Conservation (phyloP, 2,797 vertebrate species). For the Trematomus bernacchii region DNA sequence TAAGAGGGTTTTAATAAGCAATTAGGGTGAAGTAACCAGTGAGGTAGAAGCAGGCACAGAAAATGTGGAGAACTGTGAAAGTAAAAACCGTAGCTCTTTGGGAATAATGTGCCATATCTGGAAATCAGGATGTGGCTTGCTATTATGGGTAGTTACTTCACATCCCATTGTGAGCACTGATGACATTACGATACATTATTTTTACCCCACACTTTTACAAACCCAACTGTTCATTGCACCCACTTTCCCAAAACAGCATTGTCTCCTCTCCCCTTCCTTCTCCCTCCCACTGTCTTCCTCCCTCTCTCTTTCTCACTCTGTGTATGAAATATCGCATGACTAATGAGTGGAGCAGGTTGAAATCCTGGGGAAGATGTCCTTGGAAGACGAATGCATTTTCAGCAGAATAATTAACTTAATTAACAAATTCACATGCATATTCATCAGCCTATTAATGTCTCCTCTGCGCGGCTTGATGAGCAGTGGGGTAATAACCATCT, state of each 20-base stretch:
- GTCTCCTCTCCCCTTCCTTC: slow-evolving; percentile 68
- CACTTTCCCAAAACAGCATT: slow-evolving; percentile 76
- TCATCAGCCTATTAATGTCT: slow-evolving; percentile 99
- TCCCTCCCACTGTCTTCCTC: slow-evolving; percentile 79
- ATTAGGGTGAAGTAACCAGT: slow-evolving; percentile 85
- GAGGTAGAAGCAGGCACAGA: slow-evolving; percentile 71
- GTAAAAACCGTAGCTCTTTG: slow-evolving; percentile 65
- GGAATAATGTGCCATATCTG: slow-evolving; percentile 75
- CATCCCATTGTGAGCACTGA: slow-evolving; percentile 75
- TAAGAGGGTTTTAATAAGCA: slow-evolving; percentile 90
- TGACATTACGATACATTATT: slow-evolving; percentile 77
- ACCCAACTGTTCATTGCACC: slow-evolving; percentile 73
- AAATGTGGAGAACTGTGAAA: slow-evolving; percentile 64
- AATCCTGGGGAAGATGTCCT: slow-evolving; percentile 99
- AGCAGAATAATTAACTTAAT: slow-evolving; percentile 99
- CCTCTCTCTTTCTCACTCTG: slow-evolving; percentile 66
- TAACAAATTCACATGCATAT: slow-evolving; percentile 99
- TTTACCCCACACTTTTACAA: slow-evolving; percentile 77
- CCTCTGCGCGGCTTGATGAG: slow-evolving; percentile 98
- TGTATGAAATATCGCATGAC: slow-evolving; percentile 96
- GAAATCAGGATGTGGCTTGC: slow-evolving; percentile 68
- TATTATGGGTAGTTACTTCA: slow-evolving; percentile 65
- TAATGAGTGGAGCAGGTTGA: slow-evolving; percentile 98
- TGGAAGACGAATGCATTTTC: slow-evolving; percentile 99
- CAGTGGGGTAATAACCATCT: slow-evolving; percentile 98